Percentiles rank a stretch among this genome's conserved stretches.
Conservation (phyloP, 2,797 vertebrate genomes). For the Karalla daura region DNA sequence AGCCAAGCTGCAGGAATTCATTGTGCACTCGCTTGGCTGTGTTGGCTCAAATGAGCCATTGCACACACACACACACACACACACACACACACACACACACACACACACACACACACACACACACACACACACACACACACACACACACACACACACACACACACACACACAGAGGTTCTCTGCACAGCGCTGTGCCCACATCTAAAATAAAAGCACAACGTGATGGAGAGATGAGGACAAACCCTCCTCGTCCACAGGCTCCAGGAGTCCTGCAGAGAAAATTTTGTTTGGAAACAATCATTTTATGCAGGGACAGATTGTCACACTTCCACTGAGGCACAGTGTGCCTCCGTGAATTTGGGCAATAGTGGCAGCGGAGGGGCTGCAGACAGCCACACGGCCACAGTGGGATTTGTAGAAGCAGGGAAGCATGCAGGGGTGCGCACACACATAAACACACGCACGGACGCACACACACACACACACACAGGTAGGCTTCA, state of each 20-base stretch:
- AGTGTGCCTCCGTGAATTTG: slow-evolving; percentile 5
- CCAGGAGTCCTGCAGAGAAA: slow-evolving; percentile 16
- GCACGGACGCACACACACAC: no score
- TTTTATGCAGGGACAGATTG: slow-evolving; percentile 17
- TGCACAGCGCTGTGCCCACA: slow-evolving; percentile 41
- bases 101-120: slow-evolving; percentile 6
- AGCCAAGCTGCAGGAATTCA: slow-evolving; percentile 13
- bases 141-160: slow-evolving; percentile 6
- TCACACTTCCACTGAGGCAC: slow-evolving; percentile 11
- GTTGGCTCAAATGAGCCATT: slow-evolving; percentile 45
- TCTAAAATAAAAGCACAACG: slow-evolving; percentile 43
- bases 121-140: slow-evolving; percentile 2
- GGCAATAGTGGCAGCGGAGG: slow-evolving; percentile 2
- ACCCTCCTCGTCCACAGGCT: not conserved
- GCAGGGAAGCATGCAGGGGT: not conserved
- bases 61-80: slow-evolving; percentile 5
- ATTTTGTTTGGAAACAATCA: slow-evolving; percentile 19
- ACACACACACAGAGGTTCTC: slow-evolving; percentile 13
- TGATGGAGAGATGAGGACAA: slow-evolving; percentile 4
- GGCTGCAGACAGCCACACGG: slow-evolving; percentile 29
- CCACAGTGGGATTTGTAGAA: no score
- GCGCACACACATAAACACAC: no score
- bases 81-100: slow-evolving; percentile 2
- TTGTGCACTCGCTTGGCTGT: slow-evolving; percentile 40
- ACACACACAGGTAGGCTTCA: not conserved